Evolutionary conservation across 2,797 vertebrate species (phyloP).

Genomic region (Sebastes oblongus): DNA sequence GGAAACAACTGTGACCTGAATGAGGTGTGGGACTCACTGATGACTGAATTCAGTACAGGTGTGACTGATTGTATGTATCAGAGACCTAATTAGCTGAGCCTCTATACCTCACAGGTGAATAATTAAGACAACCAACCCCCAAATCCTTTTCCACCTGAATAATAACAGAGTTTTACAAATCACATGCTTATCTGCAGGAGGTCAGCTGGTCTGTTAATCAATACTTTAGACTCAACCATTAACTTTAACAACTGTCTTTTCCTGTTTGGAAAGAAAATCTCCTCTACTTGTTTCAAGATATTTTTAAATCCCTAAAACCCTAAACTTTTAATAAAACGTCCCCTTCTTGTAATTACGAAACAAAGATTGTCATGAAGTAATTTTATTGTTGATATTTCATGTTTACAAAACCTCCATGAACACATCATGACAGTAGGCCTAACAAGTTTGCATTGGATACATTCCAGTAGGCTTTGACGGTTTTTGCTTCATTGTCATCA

Average conservation of each 20-base stretch:
- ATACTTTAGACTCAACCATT: not conserved
- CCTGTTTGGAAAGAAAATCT: not conserved
- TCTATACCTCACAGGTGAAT: conserved; percentile 35
- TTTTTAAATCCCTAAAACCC: not conserved
- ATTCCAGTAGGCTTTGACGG: not conserved
- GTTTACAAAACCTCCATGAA: not conserved
- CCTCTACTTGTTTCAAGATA: not conserved
- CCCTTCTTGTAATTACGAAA: not conserved
- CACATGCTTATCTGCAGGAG: conserved; percentile 3
- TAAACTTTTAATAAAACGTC: not conserved
- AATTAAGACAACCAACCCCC: conserved; percentile 25
- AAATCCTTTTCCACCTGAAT: not conserved
- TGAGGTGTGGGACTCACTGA: not conserved
- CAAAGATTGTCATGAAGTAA: not conserved
- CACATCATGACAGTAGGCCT: not conserved
- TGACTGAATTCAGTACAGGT: not conserved
- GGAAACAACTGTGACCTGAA: not conserved
- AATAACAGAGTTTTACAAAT: not conserved
- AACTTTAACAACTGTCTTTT: not conserved
- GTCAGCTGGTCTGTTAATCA: not conserved
- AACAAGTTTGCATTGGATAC: not conserved
- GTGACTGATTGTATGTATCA: not conserved
- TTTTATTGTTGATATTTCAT: not conserved
- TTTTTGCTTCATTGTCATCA: not conserved
- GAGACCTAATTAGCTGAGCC: conserved; percentile 25